Evolutionary conservation across 2,797 vertebrate species (phyloP), one percentile per base, ranked within the genome.

Genomic region (Hipposideros larvatus): DNA sequence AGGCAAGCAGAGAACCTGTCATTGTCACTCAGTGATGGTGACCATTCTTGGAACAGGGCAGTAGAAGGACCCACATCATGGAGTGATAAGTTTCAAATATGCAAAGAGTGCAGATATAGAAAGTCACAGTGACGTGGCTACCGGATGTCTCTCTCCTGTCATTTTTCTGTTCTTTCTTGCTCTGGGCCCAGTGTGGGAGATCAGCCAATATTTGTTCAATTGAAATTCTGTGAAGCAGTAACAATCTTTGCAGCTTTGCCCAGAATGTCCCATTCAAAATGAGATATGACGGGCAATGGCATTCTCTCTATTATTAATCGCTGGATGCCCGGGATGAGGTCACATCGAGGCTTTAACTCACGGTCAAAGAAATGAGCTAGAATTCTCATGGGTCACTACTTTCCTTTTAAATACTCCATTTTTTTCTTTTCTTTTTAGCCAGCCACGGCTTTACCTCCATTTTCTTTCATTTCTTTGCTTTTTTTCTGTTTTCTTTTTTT

Each of bases 161-260:
- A 41, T 31, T 63, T 79, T 84, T 59, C n/a, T 88, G 3, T 68
- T 59, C 14, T 85, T 90, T 43, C 65, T 21, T 57, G 73, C 0
- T 16, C 6, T 71, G 83, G 48, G 22, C 41, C 21, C 51, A 77
- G 51, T 5, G 14, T 13, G 26, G 70, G 53, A 16, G 19, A 87
- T 74, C 9, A 53, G 34, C 46, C 65, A 85, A 0, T 63, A 79
- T 46, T 41, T 79, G 34, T 24, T 4, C 41, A 86, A 41, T 0
- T 83, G 57, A 79, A 91, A 41, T 87, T 63, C 41, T 92, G 31
- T 57, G 63, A 82, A 53, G 51, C 46, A 84, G 6, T 59, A 70
- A 9, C 57, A 41, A 53, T 61, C 43, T 34, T 37, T 61, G 22
- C 11, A 71, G 37, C n/a, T 53, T 51, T 79, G 19, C n/a, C 26